Evolutionary conservation across 2,113 vertebrate genomes (phyloP), one percentile per base, ranked within the genome.

Genomic region (Oenanthe oenanthe): DNA sequence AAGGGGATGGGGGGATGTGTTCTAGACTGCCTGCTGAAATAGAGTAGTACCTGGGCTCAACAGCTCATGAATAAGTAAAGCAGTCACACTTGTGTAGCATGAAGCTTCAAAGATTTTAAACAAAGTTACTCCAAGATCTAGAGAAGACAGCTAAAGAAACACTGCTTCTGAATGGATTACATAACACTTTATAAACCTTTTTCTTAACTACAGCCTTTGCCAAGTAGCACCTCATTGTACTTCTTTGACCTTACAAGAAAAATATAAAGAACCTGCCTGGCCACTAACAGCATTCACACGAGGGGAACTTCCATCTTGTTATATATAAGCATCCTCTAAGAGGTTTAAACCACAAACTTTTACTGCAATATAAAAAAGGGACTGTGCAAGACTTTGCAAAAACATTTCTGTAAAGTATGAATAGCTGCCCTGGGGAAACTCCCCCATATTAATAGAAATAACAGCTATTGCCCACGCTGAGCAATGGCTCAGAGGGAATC

Each of bases 321-420:
- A 76, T 92, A 81, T 50, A 71, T 66, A 91, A 91, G 78, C 85
- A 97, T 94, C 80, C 60, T 95, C 85, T 93, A 78, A 96, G 89
- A 94, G 74, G 53, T 78, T 87, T 95, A 95, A 96, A 95, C 93
- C 96, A 88, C 95, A 95, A 79, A 95, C 54, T 96, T 97, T 96
- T 96, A 89, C 93, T 95, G 88, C 72, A 61, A 17, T n/a, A 78
- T 85, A 76, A 73, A 87, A 91, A 96, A 91, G 13, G 15, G 63
- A 60, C 81, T 54, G 29, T 68, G 57, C 63, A 94, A 72, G 77
- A 95, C 89, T 94, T 96, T 81, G 65, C 93, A 81, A 92, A 95
- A 97, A 78, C 78, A 67, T 95, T 97, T 93, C 65, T 76, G 53
- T 34, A 79, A 73, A 82, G 9, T 85, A 94, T 76, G 85, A 95